phyloP scores from a whole-genome alignment of 1,140 invertebrate genomes.

The Gryon sp. region DNA sequence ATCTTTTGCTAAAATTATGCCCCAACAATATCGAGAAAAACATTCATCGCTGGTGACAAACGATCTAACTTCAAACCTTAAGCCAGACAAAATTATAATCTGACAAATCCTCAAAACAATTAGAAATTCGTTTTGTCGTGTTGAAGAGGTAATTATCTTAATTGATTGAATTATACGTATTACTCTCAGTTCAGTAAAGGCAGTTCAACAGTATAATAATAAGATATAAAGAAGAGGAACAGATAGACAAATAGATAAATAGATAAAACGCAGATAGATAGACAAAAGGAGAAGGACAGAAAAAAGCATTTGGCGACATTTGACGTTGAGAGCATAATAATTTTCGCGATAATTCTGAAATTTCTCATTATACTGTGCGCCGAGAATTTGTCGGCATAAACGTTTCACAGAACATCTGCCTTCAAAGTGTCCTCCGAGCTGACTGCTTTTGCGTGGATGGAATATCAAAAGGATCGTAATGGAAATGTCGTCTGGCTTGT shows the following conservation, averaged over 20 bases:
- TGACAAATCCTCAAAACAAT: not conserved
- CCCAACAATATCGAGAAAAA: constrained; percentile 54
- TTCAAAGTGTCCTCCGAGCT: constrained; percentile 62
- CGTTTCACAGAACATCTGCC: constrained; percentile 64
- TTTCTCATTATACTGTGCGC: constrained; percentile 52
- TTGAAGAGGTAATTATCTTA: constrained; percentile 6
- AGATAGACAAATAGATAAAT: too few species aligned
- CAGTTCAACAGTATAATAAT: too few species aligned
- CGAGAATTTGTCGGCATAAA: constrained; percentile 59
- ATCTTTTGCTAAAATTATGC: constrained; percentile 9
- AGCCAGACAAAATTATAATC: not conserved
- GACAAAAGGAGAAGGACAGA: not conserved
- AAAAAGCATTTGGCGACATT: constrained; percentile 33
- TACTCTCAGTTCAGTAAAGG: too few species aligned
- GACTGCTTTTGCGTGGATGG: constrained; percentile 64
- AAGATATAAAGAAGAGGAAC: too few species aligned
- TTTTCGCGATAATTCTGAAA: constrained; percentile 57
- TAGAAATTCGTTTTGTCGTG: too few species aligned
- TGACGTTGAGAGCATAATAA: constrained; percentile 37
- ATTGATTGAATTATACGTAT: constrained; percentile 35
- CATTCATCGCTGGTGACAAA: constrained; percentile 16
- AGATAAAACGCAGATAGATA: too few species aligned
- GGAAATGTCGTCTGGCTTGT: constrained; percentile 63
- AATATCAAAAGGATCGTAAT: constrained; percentile 66
- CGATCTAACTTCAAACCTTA: too few species aligned